These are phyloP conservation scores for Pteromalus puparum DNA, from an alignment of 1,140 invertebrate species.

Conservation along the genomic window DNA sequence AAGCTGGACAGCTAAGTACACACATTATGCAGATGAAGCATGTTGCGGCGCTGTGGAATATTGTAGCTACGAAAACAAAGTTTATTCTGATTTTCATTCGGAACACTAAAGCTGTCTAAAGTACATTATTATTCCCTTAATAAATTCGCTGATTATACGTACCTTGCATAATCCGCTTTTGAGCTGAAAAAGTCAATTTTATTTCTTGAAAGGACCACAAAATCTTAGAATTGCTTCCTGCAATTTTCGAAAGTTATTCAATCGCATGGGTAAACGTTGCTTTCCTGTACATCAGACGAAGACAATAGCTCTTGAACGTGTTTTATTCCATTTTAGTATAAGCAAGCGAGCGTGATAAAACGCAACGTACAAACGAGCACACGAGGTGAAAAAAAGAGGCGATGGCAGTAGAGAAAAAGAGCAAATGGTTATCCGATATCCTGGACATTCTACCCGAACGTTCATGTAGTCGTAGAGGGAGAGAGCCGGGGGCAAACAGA, in stretches of 20 bases:
- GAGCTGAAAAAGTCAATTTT: no score
- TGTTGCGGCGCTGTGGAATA: not conserved
- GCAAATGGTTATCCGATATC: slow-evolving; percentile 23
- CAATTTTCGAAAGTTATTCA: no score
- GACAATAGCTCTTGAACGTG: no score
- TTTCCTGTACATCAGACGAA: no score
- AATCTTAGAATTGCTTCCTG: no score
- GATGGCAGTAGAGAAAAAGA: not conserved
- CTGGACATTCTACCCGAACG: not conserved
- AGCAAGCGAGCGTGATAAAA: not conserved
- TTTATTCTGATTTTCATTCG: not conserved
- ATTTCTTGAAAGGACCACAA: no score
- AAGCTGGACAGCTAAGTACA: not conserved
- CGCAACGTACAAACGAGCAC: no score
- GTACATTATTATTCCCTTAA: not conserved
- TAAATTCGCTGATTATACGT: no score
- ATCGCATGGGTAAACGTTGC: no score
- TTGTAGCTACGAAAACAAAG: not conserved
- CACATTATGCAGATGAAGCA: not conserved
- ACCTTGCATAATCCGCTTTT: no score
- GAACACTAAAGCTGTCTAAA: not conserved
- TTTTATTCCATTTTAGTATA: slow-evolving; percentile 9
- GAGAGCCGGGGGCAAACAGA: not conserved
- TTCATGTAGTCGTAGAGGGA: not conserved
- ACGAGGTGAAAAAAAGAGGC: not conserved